A percentile compares a stretch with the other conserved stretches of the same genome.
Conservation (phyloP, 2,888 invertebrate genomes). For the Litoditis marina region DNA sequence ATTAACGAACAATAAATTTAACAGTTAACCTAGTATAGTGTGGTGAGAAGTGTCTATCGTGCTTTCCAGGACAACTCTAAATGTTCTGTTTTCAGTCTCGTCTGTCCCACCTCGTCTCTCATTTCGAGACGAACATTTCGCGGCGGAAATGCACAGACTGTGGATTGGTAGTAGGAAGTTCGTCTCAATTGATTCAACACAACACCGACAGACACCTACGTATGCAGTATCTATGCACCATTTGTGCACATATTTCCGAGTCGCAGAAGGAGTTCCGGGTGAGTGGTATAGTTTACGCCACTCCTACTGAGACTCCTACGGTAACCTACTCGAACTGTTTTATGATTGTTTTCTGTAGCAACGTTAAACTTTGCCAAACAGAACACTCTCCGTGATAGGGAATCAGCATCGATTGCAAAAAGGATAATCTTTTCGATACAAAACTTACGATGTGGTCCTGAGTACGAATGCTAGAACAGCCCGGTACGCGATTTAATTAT, state of each 20-base stretch:
- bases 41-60: too few species aligned
- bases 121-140: conserved; percentile 22
- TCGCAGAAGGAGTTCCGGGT: conserved; percentile 29
- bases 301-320: background rate
- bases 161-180: conserved; percentile 8
- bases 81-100: conserved; percentile 19
- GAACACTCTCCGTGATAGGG: background rate
- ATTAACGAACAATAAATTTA: too few species aligned
- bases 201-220: conserved; percentile 22
- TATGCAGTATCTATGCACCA: conserved; percentile 21
- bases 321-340: background rate
- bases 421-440: too few species aligned
- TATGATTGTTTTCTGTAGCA: background rate
- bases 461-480: too few species aligned
- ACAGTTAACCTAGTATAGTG: too few species aligned
- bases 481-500: too few species aligned
- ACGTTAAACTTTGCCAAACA: too few species aligned
- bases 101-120: conserved; percentile 30
- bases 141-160: conserved; percentile 26
- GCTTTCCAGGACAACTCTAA: background rate
- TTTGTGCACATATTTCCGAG: conserved; percentile 22
- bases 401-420: too few species aligned
- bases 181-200: conserved; percentile 12
- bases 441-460: too few species aligned
- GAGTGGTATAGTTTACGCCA: background rate